phyloP scores from a whole-genome alignment of 2,888 invertebrate genomes.

The Zhuqinia jingwanae region DNA sequence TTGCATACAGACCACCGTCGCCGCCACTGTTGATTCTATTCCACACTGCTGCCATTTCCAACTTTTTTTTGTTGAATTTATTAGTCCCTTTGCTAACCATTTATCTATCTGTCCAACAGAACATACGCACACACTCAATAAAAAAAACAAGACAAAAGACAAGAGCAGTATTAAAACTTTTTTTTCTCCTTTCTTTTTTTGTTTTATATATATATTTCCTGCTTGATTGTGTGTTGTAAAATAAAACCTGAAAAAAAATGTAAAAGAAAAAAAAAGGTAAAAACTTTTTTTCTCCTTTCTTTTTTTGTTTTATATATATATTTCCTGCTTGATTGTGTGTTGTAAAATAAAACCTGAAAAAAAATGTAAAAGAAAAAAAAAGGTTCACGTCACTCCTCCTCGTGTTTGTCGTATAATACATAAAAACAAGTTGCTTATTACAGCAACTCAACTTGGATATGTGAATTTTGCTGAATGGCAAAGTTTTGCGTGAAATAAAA shows the following conservation, averaged over 20 bases:
- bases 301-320: background rate
- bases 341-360: too few relatives aligned
- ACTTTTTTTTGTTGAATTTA: conserved; percentile 28
- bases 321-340: too few relatives aligned
- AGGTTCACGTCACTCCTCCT: too few relatives aligned
- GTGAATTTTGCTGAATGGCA: too few relatives aligned
- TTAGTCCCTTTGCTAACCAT: conserved; percentile 35
- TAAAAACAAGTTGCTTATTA: too few relatives aligned
- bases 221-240: too few relatives aligned
- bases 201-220: background rate
- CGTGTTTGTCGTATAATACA: too few relatives aligned
- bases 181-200: conserved; percentile 2
- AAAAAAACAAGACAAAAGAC: background rate
- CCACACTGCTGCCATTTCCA: too few relatives aligned
- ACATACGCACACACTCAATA: background rate
- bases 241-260: conserved; percentile 4
- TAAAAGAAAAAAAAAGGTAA: background rate
- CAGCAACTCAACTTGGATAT: too few relatives aligned
- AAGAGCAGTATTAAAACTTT: background rate
- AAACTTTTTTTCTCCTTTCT: background rate
- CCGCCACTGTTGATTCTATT: too few relatives aligned
- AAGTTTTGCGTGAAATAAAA: too few relatives aligned
- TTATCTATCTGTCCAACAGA: conserved; percentile 15
- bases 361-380: background rate
- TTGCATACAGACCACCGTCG: too few relatives aligned